These are phyloP conservation scores for Tinea pellionella DNA, from an alignment of 2,888 invertebrate genomes.

Conservation along the genomic window DNA sequence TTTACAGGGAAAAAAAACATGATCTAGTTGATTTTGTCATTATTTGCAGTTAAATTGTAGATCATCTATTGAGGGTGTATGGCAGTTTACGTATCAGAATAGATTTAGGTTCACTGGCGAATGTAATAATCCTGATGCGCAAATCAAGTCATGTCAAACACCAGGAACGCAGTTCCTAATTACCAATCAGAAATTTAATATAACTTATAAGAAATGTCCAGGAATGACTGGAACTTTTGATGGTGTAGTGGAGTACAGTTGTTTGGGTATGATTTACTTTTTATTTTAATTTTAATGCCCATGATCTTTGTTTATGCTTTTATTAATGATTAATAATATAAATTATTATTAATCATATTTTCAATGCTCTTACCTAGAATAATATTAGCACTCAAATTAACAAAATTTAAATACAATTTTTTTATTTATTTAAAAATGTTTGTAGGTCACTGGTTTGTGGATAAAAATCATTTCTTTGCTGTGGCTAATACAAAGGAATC, in stretches of 20 bases:
- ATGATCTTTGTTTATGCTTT: not conserved
- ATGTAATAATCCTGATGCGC: constrained; percentile 88
- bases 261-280: constrained; percentile 71
- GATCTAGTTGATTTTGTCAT: not conserved
- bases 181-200: constrained; percentile 96
- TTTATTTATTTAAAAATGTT: not conserved
- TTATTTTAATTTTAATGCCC: not conserved
- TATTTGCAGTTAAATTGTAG: constrained; percentile 80
- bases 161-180: constrained; percentile 96
- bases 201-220: constrained; percentile 90
- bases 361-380: too few species aligned
- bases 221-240: constrained; percentile 92
- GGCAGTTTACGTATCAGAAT: constrained; percentile 94
- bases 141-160: constrained; percentile 93
- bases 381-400: too few species aligned
- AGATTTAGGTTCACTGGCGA: constrained; percentile 92
- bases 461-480: constrained; percentile 96
- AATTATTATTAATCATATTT: too few species aligned
- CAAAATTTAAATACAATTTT: not conserved
- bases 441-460: constrained; percentile 90
- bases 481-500: constrained; percentile 98
- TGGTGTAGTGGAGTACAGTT: constrained; percentile 92
- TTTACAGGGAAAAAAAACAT: too few species aligned
- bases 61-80: constrained; percentile 94
- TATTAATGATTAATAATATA: too few species aligned